Evolutionary conservation across 2,113 vertebrate genomes (phyloP), one percentile per base, ranked within the genome.

Genomic region (Tichodroma muraria): DNA sequence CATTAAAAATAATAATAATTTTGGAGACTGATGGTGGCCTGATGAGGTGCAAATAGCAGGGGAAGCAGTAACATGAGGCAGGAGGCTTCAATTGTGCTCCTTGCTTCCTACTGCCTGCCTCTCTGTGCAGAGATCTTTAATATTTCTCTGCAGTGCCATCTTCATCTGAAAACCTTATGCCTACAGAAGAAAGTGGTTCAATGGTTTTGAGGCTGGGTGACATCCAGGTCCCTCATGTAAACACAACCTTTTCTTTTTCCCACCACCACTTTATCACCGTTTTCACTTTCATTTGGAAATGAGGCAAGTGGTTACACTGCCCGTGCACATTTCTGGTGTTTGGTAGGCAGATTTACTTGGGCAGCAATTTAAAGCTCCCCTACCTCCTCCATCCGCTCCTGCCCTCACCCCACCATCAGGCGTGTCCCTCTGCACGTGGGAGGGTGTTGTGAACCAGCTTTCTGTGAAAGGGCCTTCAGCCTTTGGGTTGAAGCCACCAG

Each of bases 351-450:
- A 45, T 64, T 63, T 63, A 59, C 28, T 27, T 8, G 33, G 44
- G 38, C 44, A 64, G 33, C 0, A 4, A 40, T 65, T 69, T 53
- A 56, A 80, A 50, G 71, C 22, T 49, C 10, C 12, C 4, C 15
- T 11, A 2, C 13, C 20, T 61, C 21, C 24, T 50, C 31, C 44
- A 11, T 6, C 72, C 50, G 14, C 30, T 49, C 22, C 21, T 28
- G 8, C 6, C 11, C 10, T 20, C 1, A 0, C 28, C 52, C 42
- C 8, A 4, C 11, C 38, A 16, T 6, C 45, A 57, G 56, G 10
- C 4, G 24, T 3, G 8, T 40, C 70, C 38, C 33, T 35, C 54
- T 73, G 40, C 57, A 18, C 0, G 0, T 31, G 71, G 49, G 47
- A 57, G 33, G 28, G 56, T 5, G 63, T 18, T 3, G 8, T 6